phyloP scores from a whole-genome alignment of 2,797 vertebrate genomes.

The Xerus rutilus region DNA sequence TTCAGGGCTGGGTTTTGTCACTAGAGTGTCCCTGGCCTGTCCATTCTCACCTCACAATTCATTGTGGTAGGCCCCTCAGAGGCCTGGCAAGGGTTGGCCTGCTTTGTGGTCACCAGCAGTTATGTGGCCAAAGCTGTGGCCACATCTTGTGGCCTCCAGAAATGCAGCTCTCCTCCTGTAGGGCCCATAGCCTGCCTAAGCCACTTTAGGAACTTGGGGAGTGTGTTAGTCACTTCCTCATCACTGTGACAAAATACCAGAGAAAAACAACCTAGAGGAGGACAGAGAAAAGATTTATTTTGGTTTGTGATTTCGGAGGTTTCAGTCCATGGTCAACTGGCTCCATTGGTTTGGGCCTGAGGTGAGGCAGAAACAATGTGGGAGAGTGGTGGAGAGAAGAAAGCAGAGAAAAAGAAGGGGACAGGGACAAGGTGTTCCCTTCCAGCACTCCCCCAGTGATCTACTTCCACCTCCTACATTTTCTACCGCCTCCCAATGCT shows the following conservation, averaged over 20 bases:
- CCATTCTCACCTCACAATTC: not conserved
- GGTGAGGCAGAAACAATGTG: not conserved
- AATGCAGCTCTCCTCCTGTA: not conserved
- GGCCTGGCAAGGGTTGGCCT: not conserved
- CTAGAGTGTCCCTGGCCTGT: no score
- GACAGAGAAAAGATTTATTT: not conserved
- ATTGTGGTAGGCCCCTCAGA: not conserved
- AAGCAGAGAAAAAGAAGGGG: not conserved
- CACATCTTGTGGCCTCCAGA: not conserved
- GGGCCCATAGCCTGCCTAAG: no score
- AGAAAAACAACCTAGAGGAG: not conserved
- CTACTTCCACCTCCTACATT: not conserved
- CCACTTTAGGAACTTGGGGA: not conserved
- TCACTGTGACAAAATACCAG: not conserved
- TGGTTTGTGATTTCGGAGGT: not conserved
- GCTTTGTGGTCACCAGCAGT: not conserved
- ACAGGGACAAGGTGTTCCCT: not conserved
- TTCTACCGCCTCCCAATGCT: no score
- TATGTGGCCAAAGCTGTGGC: no score
- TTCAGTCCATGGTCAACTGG: not conserved
- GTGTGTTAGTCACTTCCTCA: not conserved
- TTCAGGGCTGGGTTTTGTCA: not conserved
- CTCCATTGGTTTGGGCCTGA: not conserved
- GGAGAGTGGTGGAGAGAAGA: not conserved
- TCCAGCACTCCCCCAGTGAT: not conserved